A percentile compares a stretch with the other conserved stretches of the same genome.
Evolutionary conservation across 2,113 vertebrate species (phyloP).

Genomic region (Osmerus eperlanus): DNA sequence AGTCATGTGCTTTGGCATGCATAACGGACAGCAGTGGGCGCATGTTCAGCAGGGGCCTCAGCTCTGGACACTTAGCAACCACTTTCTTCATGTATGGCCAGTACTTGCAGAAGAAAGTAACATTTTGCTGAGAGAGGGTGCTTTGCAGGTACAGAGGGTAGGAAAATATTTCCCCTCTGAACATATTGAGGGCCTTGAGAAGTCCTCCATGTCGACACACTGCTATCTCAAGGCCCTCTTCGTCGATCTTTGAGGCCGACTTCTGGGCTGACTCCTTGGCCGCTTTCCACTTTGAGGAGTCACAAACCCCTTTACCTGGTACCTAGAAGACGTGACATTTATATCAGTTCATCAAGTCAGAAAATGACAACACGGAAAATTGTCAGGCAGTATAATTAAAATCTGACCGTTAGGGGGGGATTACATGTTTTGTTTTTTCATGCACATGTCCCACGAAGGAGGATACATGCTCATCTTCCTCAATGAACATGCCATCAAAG

Average conservation of each 20-base stretch:
- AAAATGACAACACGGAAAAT: too few species aligned
- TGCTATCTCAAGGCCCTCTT: constrained; percentile 22
- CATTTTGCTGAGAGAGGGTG: constrained; percentile 1
- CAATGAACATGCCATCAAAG: constrained; percentile 18
- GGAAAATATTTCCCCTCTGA: constrained; percentile 17
- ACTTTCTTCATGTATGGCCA: constrained; percentile 24
- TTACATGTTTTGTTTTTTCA: constrained; percentile 11
- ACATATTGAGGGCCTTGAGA: constrained; percentile 24
- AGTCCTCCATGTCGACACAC: constrained; percentile 18
- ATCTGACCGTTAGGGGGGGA: too few species aligned
- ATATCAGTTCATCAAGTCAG: too few species aligned
- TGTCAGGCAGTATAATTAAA: too few species aligned
- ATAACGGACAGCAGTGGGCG: constrained; percentile 19
- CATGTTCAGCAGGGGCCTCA: constrained; percentile 15
- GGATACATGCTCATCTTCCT: constrained; percentile 1
- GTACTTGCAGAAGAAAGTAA: constrained; percentile 28
- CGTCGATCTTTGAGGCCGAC: background rate
- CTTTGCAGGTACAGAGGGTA: constrained; percentile 21
- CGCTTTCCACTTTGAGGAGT: too few species aligned
- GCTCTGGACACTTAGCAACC: constrained; percentile 10
- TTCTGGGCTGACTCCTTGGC: too few species aligned
- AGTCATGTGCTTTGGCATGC: constrained; percentile 11
- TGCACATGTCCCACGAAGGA: constrained; percentile 1
- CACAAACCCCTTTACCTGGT: too few species aligned
- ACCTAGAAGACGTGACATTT: too few species aligned